Evolutionary conservation across 2,888 invertebrate species (phyloP).

Genomic region (Biston betularia): DNA sequence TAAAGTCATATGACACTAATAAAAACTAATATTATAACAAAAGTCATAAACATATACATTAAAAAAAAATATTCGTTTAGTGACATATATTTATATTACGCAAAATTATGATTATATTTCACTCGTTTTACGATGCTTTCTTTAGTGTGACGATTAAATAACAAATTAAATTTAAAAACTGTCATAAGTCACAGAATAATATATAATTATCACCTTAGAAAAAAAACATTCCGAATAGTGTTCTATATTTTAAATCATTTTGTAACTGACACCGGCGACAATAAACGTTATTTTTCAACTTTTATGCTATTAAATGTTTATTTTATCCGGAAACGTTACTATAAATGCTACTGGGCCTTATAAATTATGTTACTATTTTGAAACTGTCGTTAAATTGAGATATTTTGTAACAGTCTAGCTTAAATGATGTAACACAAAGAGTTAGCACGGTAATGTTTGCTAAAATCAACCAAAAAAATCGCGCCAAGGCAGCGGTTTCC

Average conservation of each 20-base stretch:
- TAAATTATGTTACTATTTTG: slow-evolving; percentile 17
- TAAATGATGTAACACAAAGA: no score
- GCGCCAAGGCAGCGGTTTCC: no score
- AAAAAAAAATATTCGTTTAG: slow-evolving; percentile 10
- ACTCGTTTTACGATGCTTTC: slow-evolving; percentile 17
- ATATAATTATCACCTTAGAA: slow-evolving; percentile 17
- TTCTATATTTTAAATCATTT: slow-evolving; percentile 38
- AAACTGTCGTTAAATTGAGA: slow-evolving; percentile 6
- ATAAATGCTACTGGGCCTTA: slow-evolving; percentile 33
- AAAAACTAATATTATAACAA: slow-evolving; percentile 14
- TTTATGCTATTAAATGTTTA: slow-evolving; percentile 37
- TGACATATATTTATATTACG: slow-evolving; percentile 12
- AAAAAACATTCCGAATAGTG: slow-evolving; percentile 30
- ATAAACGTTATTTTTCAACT: slow-evolving; percentile 37
- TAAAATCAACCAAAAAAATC: no score
- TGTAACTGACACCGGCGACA: slow-evolving; percentile 37
- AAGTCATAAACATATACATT: slow-evolving; percentile 17
- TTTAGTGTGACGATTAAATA: slow-evolving; percentile 8
- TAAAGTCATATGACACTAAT: slow-evolving; percentile 17
- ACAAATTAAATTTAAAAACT: slow-evolving; percentile 20
- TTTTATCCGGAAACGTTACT: slow-evolving; percentile 38
- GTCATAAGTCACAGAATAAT: slow-evolving; percentile 25
- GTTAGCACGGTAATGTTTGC: no score
- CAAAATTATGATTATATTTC: slow-evolving; percentile 20
- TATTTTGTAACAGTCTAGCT: neutral